Percentiles rank a stretch among this genome's conserved stretches.
phyloP scores from a whole-genome alignment of 2,888 invertebrate species.

The Amphiduros pacificus region DNA sequence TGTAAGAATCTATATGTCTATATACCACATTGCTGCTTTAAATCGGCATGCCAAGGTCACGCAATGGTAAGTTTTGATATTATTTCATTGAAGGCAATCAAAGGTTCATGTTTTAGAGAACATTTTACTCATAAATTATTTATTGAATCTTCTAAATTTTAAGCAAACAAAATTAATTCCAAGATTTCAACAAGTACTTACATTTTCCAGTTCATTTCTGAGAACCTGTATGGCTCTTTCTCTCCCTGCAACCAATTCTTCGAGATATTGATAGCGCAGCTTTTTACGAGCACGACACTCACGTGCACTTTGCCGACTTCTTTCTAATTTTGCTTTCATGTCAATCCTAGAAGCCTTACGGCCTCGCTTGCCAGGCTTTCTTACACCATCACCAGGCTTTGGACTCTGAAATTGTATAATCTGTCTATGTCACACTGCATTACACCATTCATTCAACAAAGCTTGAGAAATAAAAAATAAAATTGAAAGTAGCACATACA shows the following conservation, averaged over 20 bases:
- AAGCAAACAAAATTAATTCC: neutral
- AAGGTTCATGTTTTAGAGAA: too few relatives aligned
- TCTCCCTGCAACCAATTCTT: conserved; percentile 89
- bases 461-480: too few relatives aligned
- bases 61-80: too few relatives aligned
- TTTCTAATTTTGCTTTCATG: conserved; percentile 91
- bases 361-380: conserved; percentile 64
- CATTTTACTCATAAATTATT: too few relatives aligned
- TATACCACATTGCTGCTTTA: too few relatives aligned
- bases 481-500: too few relatives aligned
- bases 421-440: too few relatives aligned
- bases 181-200: conserved; percentile 56
- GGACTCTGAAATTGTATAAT: conserved; percentile 5
- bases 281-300: conserved; percentile 97
- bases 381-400: neutral
- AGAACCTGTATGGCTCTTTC: conserved; percentile 89
- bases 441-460: too few relatives aligned
- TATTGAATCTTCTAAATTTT: neutral
- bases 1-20: too few relatives aligned
- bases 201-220: conserved; percentile 87
- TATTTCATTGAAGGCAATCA: too few relatives aligned
- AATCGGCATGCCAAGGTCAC: too few relatives aligned
- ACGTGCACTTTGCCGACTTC: conserved; percentile 94
- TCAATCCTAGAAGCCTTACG: conserved; percentile 85
- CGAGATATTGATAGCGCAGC: conserved; percentile 92